Evolutionary conservation across 2,888 invertebrate species (phyloP), one percentile per base, ranked within the genome.

Genomic region (Lapara coniferarum): DNA sequence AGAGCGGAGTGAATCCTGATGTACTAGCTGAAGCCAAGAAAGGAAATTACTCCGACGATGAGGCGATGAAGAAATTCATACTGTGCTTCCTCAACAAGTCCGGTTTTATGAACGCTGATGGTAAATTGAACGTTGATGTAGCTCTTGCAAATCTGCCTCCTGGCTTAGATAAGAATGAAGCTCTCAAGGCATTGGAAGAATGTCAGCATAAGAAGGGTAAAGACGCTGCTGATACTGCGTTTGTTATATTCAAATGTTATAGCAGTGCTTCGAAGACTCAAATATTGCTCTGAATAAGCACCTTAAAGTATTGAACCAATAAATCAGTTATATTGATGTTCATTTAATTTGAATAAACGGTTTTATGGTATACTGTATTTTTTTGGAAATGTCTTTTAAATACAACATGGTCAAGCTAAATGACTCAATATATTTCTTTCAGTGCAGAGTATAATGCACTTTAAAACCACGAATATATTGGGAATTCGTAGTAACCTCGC

Each of bases 21-120:
- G 71, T 89, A 0, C 57, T 92, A 0, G 82, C 83, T 0, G 87
- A 89, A 67, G 90, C 89, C 0, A 90, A 91, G 69, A 89, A 89
- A 70, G 95, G 94, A 0, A 77, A 88, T 2, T 81, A 91, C 10
- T 73, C 74, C 71, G 90, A 94, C 0, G 92, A 94, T 63, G 89
- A 91, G 10, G 82, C 76, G 0, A 73, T 94, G 0, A 94, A 94
- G 74, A 90, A 92, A 59, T 94, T 93, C 73, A 81, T 87, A 0
- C 80, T 91, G 0, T 95, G 95, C 77, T 89, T 94, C 83, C 90
- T 93, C 80, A 82, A 91, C 70, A 93, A 92, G 72, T 81, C 91
- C 1, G 89, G 88, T 2, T 85, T 93, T 2, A 63, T 92, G 0
- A 78, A 80, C 16, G 58, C 74, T 0, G 87, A 90, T 59, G 92